Conservation (phyloP, 2,888 invertebrate species). For the Xiphydria camelus region DNA sequence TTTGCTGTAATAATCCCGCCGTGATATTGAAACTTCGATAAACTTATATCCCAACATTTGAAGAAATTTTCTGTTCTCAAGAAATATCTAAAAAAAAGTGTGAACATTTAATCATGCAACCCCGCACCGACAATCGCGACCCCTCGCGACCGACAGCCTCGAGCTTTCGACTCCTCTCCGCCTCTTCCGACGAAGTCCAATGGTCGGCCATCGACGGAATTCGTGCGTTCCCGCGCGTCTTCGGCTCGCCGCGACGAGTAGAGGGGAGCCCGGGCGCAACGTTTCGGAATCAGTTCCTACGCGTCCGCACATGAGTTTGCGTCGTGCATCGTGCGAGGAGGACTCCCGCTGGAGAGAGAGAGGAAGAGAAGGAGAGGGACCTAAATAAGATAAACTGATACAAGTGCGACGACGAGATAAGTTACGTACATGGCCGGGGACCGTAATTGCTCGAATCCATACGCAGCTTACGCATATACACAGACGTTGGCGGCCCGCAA, state of each 20-base stretch:
- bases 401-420: constrained; percentile 30
- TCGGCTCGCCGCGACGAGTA: constrained; percentile 20
- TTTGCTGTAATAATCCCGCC: too few relatives aligned
- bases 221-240: constrained; percentile 9
- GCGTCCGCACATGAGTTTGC: constrained; percentile 27
- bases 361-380: constrained; percentile 20
- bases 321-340: constrained; percentile 19
- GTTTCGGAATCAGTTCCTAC: constrained; percentile 31
- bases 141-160: too few relatives aligned
- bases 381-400: constrained; percentile 32
- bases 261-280: neutral
- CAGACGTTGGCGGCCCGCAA: constrained; percentile 14
- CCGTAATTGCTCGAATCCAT: constrained; percentile 21
- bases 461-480: constrained; percentile 8
- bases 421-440: constrained; percentile 3
- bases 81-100: too few relatives aligned
- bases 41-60: too few relatives aligned
- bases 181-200: too few relatives aligned
- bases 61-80: too few relatives aligned
- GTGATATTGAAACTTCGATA: too few relatives aligned
- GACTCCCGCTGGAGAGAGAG: constrained; percentile 18
- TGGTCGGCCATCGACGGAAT: neutral
- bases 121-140: too few relatives aligned
- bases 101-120: too few relatives aligned
- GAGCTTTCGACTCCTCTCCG: too few relatives aligned